Evolutionary conservation across 2,888 invertebrate genomes (phyloP).

Genomic region (Entomobrya proxima): DNA sequence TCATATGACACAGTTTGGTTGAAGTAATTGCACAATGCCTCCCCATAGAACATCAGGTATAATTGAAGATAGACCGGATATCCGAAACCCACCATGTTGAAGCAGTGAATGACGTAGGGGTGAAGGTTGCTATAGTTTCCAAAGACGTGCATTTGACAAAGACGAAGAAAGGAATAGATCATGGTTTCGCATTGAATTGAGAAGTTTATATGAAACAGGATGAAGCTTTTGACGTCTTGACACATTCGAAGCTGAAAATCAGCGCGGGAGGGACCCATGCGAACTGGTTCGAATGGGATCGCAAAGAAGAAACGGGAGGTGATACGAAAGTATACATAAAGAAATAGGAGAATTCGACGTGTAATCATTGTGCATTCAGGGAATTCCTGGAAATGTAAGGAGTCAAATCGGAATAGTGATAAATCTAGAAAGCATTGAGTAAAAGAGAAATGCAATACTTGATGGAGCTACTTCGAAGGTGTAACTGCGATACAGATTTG

Average conservation of each 20-base stretch:
- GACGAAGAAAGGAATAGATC: slow-evolving; percentile 48
- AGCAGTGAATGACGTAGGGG: slow-evolving; percentile 45
- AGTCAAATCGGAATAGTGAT: background rate
- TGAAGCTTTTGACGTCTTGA: slow-evolving; percentile 13
- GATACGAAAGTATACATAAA: slow-evolving; percentile 17
- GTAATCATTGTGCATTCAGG: slow-evolving; percentile 27
- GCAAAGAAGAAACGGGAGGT: slow-evolving; percentile 33
- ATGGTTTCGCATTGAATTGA: slow-evolving; percentile 45
- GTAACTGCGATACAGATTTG: no score
- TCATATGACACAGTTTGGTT: slow-evolving; percentile 23
- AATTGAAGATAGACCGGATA: slow-evolving; percentile 45
- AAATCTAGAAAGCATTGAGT: no score
- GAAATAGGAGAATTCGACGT: background rate
- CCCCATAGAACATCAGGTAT: slow-evolving; percentile 41
- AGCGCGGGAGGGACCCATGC: background rate
- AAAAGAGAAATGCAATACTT: no score
- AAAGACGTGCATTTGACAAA: slow-evolving; percentile 51
- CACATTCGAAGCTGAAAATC: slow-evolving; percentile 7
- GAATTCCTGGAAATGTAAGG: no score
- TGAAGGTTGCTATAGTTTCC: slow-evolving; percentile 15
- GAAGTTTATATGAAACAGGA: slow-evolving; percentile 45
- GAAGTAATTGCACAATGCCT: slow-evolving; percentile 21
- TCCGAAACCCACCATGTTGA: slow-evolving; percentile 55
- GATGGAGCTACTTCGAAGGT: no score
- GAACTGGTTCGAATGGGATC: slow-evolving; percentile 17